Conservation (phyloP, 2,797 vertebrate species). For the Cuculus canorus region DNA sequence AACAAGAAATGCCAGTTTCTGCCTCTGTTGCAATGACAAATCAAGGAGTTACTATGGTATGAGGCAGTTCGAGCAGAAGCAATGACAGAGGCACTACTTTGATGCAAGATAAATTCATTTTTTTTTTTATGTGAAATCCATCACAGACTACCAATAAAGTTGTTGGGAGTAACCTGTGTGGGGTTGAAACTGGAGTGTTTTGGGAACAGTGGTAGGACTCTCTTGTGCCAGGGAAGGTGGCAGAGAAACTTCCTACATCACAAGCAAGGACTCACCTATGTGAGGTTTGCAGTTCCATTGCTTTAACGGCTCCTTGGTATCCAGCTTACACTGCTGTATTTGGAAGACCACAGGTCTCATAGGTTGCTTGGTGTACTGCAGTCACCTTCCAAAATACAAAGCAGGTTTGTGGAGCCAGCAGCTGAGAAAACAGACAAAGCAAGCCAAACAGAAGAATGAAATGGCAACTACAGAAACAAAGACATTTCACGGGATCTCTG, state of each 20-base stretch:
- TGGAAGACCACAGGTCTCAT: accelerated
- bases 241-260: accelerated
- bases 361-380: accelerated
- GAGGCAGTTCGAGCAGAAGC: neutral
- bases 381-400: neutral
- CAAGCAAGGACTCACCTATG: neutral
- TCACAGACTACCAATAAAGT: neutral
- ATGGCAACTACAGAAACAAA: neutral
- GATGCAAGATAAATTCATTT: neutral
- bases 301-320: neutral
- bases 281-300: neutral
- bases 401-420: neutral
- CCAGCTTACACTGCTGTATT: accelerated
- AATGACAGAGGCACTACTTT: accelerated
- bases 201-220: neutral
- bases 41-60: accelerated
- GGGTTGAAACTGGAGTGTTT: neutral
- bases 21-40: neutral
- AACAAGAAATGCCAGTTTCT: neutral
- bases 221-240: neutral
- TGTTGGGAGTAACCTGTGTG: neutral
- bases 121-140: neutral
- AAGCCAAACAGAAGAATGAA: neutral
- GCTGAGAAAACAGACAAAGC: neutral
- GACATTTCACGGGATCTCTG: neutral